Percentiles rank a stretch among this genome's conserved stretches.
Evolutionary conservation across 2,797 vertebrate species (phyloP).

Genomic region (Anniella stebbinsi): DNA sequence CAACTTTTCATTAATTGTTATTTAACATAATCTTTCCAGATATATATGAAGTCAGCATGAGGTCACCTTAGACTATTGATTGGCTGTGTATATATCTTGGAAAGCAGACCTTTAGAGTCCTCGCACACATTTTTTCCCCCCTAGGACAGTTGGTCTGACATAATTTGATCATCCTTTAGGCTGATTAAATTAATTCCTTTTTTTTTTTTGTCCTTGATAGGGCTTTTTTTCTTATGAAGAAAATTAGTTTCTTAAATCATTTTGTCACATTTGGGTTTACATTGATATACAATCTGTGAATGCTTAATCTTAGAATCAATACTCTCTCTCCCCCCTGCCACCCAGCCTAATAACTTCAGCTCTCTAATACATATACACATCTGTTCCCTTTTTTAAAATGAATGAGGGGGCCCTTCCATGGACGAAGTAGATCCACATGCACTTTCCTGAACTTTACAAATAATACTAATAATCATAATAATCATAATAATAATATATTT

Average conservation of each 20-base stretch:
- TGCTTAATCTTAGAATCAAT: neutral
- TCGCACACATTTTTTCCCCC: neutral
- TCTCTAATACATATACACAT: neutral
- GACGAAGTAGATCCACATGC: too few relatives aligned
- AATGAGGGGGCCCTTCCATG: neutral
- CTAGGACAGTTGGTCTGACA: neutral
- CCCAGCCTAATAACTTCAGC: neutral
- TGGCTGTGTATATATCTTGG: neutral
- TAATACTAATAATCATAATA: too few relatives aligned
- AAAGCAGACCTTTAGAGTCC: neutral
- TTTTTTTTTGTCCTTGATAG: neutral
- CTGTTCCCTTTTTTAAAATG: neutral
- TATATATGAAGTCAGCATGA: neutral
- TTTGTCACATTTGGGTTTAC: neutral
- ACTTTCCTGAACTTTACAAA: neutral
- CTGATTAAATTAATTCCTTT: slow-evolving; percentile 29
- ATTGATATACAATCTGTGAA: neutral
- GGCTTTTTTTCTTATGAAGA: neutral
- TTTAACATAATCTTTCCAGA: slow-evolving; percentile 1
- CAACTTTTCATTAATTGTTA: slow-evolving; percentile 2
- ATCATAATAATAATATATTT: too few relatives aligned
- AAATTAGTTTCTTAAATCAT: slow-evolving; percentile 14
- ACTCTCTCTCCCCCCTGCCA: too few relatives aligned
- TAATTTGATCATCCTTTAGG: slow-evolving; percentile 24
- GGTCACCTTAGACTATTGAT: slow-evolving; percentile 20